Base-by-base conservation (phyloP, 2,888 invertebrate species). In the Seladonia tumulorum region DNA sequence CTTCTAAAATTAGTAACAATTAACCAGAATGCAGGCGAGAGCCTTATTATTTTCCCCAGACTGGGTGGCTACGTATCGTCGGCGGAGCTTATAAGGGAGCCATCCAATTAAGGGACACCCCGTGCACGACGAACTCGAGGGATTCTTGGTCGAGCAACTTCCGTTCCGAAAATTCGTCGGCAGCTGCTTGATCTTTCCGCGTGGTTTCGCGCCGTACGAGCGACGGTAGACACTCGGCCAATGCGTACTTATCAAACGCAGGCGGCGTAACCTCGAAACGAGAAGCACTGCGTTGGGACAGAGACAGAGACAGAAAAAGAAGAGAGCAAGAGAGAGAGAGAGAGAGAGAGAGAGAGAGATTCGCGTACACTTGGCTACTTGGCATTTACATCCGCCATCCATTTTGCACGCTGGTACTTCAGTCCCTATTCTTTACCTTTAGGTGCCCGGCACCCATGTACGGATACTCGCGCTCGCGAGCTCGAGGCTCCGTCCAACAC, bases 361-460 rank as follows among this genome's bases (percentile, higher is more conserved):
- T 77, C 78, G 72, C 85, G 89, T 88, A 91, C 86, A 90, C 92
- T 92, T 90, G 91, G 91, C 92, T 91, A 92, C 91, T 92, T 91
- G 92, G 90, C 92, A 92, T 92, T 92, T 91, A 92, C 92, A 92
- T 92, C 89, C 91, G 90, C 87, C 92, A 92, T 92, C 92, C 92
- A 92, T 92, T 92, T 92, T 92, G 88, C 87, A 85, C 90, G 87
- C 82, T 85, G 87, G 88, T 87, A 91, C 92, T 92, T 88, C 86
- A 90, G 72, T 82, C 77, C 85, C 90, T 89, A 90, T 91, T 90
- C 90, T 91, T 88, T 88, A 83, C 88, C 88, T 88, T 90, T 87
- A 91, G 91, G 83, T 91, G 88, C 83, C 85, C 85, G 88, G 88
- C 91, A 77, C 83, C 78, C 87, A 70, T 82, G 85, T 87, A 85